phyloP scores from a whole-genome alignment of 2,888 invertebrate species.

The Agrochola macilenta region DNA sequence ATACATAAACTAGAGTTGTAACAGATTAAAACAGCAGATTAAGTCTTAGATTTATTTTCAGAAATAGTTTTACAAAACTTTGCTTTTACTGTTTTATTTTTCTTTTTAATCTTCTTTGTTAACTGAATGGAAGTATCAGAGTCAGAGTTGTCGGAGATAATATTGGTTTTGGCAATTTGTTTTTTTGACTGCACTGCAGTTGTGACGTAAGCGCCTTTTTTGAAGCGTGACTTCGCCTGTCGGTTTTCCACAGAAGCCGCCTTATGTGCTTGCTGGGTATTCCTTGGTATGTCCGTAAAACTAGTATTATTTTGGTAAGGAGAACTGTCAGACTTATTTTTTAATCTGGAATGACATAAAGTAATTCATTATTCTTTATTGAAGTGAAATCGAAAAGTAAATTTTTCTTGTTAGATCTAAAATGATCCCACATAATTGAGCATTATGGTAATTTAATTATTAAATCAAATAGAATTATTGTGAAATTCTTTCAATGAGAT shows the following conservation, averaged over 20 bases:
- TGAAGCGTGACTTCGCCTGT: constrained; percentile 88
- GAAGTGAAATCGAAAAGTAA: background rate
- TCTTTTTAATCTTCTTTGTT: constrained; percentile 86
- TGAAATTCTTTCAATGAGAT: background rate
- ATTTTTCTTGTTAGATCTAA: background rate
- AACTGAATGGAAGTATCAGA: constrained; percentile 85
- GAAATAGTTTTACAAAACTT: constrained; percentile 78
- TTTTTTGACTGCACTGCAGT: constrained; percentile 89
- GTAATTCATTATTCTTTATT: background rate
- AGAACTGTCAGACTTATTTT: constrained; percentile 84
- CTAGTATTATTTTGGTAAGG: constrained; percentile 83
- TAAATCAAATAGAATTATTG: background rate
- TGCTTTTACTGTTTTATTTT: constrained; percentile 80
- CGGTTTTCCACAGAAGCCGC: constrained; percentile 72
- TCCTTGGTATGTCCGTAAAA: constrained; percentile 86
- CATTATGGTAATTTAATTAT: background rate
- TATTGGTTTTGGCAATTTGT: constrained; percentile 72
- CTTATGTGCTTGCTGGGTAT: constrained; percentile 77
- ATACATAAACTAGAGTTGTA: background rate
- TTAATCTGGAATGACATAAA: constrained; percentile 80
- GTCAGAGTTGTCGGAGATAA: constrained; percentile 84
- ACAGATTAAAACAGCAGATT: constrained; percentile 40
- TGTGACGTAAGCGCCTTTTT: constrained; percentile 91
- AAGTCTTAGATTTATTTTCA: constrained; percentile 79
- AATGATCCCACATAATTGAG: background rate